These are phyloP conservation scores for Drosophila kuntzei DNA, from an alignment of 2,888 invertebrate genomes.

Conservation along the genomic window DNA sequence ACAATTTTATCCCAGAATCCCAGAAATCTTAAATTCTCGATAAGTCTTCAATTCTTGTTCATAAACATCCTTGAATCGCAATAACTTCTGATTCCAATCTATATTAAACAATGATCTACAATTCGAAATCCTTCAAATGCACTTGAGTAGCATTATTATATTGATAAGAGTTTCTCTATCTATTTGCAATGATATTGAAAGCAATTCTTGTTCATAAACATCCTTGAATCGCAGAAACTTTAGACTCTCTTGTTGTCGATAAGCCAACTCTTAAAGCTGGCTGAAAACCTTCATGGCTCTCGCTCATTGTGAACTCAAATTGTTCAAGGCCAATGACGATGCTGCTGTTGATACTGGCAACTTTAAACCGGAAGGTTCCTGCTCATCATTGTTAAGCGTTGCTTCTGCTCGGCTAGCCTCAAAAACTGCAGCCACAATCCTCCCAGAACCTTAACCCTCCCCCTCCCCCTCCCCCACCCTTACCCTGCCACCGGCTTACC, in stretches of 20 bases:
- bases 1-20: no score
- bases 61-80: no score
- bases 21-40: no score
- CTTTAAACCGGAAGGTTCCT: constrained; percentile 15
- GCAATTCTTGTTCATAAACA: not conserved
- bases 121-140: no score
- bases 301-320: constrained; percentile 23
- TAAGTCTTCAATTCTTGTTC: no score
- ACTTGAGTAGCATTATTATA: not conserved
- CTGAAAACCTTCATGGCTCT: not conserved
- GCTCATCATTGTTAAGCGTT: constrained; percentile 19
- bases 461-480: not conserved
- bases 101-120: no score
- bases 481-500: constrained; percentile 9
- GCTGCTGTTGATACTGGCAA: constrained; percentile 14
- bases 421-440: constrained; percentile 47
- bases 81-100: no score
- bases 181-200: not conserved
- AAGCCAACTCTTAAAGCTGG: constrained; percentile 11
- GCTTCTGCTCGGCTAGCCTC: constrained; percentile 33
- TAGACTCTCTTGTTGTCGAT: constrained; percentile 1
- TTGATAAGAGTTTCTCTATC: not conserved
- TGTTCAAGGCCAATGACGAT: constrained; percentile 19
- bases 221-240: not conserved
- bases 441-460: not conserved